Conservation (phyloP, 2,888 invertebrate species). For the Frankliniella intonsa region DNA sequence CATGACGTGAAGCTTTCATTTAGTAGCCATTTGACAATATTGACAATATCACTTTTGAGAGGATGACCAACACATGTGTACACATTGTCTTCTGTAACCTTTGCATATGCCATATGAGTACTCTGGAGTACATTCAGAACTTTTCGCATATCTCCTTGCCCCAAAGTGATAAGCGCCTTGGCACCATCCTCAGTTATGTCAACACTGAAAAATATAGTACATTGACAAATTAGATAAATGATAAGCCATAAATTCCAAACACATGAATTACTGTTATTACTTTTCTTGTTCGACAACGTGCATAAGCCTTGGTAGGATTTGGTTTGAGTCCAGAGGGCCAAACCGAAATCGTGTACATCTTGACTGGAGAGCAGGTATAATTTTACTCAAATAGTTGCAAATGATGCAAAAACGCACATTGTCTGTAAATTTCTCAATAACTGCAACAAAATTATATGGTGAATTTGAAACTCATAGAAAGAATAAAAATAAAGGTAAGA, state of each 20-base stretch:
- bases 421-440: constrained; percentile 98
- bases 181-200: constrained; percentile 81
- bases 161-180: constrained; percentile 79
- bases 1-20: constrained; percentile 69
- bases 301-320: constrained; percentile 84
- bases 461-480: constrained; percentile 29
- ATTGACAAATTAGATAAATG: constrained; percentile 23
- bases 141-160: constrained; percentile 96
- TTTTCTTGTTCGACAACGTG: constrained; percentile 77
- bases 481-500: constrained; percentile 5
- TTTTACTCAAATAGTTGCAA: constrained; percentile 97
- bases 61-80: constrained; percentile 98
- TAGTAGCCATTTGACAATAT: constrained; percentile 80
- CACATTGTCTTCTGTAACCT: constrained; percentile 83
- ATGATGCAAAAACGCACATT: constrained; percentile 98
- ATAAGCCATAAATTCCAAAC: constrained; percentile 17
- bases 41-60: constrained; percentile 78
- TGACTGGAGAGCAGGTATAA: constrained; percentile 97
- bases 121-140: constrained; percentile 95
- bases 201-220: constrained; percentile 53
- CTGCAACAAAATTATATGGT: constrained; percentile 52
- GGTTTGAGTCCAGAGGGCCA: constrained; percentile 77
- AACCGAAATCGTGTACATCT: constrained; percentile 95
- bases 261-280: constrained; percentile 50
- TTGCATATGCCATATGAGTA: constrained; percentile 86